Evolutionary conservation across 2,113 vertebrate genomes (phyloP), one percentile per base, ranked within the genome.

Genomic region (Gymnobelideus leadbeateri): DNA sequence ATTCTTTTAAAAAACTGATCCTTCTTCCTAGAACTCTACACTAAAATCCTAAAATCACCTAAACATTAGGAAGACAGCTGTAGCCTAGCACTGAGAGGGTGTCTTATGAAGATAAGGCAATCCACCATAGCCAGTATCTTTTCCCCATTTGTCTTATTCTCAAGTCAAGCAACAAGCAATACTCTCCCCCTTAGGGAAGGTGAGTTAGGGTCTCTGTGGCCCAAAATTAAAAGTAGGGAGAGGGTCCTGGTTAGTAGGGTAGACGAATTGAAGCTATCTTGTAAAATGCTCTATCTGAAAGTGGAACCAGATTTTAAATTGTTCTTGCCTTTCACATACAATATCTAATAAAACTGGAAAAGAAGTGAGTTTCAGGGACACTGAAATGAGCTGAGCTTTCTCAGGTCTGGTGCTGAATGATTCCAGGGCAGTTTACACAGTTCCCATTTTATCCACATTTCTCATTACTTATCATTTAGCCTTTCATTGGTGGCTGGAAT

Each of bases 261-360:
- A 51, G 51, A n/a, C 4, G 16, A 1, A 77, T n/a, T 77, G n/a
- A n/a, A 8, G n/a, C 37, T 37, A 68, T 68, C 12, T 68, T 31
- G 37, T 68, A 68, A 68, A 37, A 77, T 4, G 37, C 37, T 68
- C 57, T 77, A 19, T 19, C n/a, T n/a, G 31, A 77, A 77, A 77
- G 31, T n/a, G 61, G 61, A 37, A 37, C 8, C 14, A n/a, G 61
- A 77, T 77, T 77, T 77, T n/a, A 77, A 77, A 77, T 77, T n/a
- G 37, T 77, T 77, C 61, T 37, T 16, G 31, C 31, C 16, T n/a
- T 51, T n/a, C 37, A 77, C 31, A 37, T 8, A 57, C 55, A 57
- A 55, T 92, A 90, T 47, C 94, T 93, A 96, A 92, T 94, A 91
- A 95, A 93, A 94, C 19, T 24, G 37, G 31, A 37, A 94, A 95